Evolutionary conservation across 1,140 invertebrate genomes (phyloP), one percentile per base, ranked within the genome.

Genomic region (Phymastichus coffea): DNA sequence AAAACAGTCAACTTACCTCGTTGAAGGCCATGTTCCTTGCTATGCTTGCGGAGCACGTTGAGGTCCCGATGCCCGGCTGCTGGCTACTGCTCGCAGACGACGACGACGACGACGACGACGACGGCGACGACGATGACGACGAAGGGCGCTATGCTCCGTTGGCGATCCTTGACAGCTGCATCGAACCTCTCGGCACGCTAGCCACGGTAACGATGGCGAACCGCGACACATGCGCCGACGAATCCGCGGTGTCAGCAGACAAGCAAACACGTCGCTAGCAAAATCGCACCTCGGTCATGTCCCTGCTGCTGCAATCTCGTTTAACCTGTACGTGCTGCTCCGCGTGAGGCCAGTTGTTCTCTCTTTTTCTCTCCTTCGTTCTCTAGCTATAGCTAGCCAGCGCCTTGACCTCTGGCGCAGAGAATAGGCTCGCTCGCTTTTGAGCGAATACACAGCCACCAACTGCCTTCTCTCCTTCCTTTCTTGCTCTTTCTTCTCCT

Each of bases 11-110:
- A 68, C 65, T 74, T 43, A 79, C 78, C 76, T 80, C 76, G 73
- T 80, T 79, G 76, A 79, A 80, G 74, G 78, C 78, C 78, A 80
- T 80, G 74, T 78, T 80, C 71, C 77, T 74, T 58, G 73, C 68
- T 80, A 76, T 70, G 71, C 70, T 77, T 72, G 70, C 72, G 72
- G 73, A 69, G 63, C 73, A 69, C 67, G 70, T 71, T 65, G 71
- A 77, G 68, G 66, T 76, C 68, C 72, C 76, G 68, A 76, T 69
- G 65, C 75, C 76, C 69, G 69, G 73, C 72, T 78, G 76, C 69
- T 75, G 63, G 66, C 55, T 60, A 51, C 59, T 63, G 41, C n/a
- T 54, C 40, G 64, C 48, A 46, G 48, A 25, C 55, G 48, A 41
- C 15, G 57, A 66, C 54, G 59, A 63, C 35, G 63, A 61, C 55